These are phyloP conservation scores for Pristis pectinata DNA, from an alignment of 2,797 vertebrate species.

Conservation along the genomic window DNA sequence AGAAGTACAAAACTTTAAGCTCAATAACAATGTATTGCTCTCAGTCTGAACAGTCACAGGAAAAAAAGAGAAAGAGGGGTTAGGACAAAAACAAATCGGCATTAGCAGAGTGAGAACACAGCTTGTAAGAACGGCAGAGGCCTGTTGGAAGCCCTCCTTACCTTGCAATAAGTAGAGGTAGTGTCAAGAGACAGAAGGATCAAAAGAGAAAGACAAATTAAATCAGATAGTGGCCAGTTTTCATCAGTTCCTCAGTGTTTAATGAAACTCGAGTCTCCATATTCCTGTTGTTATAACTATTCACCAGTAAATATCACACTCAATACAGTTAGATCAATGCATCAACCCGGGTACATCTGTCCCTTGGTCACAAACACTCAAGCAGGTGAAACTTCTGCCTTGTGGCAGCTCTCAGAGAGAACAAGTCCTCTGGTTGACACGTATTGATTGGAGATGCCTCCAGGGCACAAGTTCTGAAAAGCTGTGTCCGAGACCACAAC, in stretches of 20 bases:
- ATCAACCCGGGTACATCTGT: not conserved
- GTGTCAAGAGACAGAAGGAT: conserved; percentile 16
- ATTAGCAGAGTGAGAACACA: not conserved
- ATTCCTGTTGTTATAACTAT: not conserved
- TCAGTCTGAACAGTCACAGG: not conserved
- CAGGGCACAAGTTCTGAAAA: not conserved
- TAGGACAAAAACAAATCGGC: not conserved
- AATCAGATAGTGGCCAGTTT: conserved; percentile 25
- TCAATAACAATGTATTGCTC: not conserved
- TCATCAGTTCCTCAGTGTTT: too few species aligned
- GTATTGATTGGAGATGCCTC: not conserved
- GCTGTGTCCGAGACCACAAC: not conserved
- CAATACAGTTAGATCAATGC: not conserved
- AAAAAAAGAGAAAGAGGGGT: not conserved
- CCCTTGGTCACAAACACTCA: not conserved
- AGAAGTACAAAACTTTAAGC: not conserved
- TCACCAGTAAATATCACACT: not conserved
- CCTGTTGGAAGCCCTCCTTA: not conserved
- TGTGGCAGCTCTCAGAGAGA: not conserved
- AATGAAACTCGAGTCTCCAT: not conserved
- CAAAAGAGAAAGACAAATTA: conserved; percentile 37
- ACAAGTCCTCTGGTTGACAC: not conserved
- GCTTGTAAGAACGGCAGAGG: not conserved
- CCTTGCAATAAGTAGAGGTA: conserved; percentile 29
- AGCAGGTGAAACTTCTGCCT: not conserved